phyloP scores from a whole-genome alignment of 2,888 invertebrate genomes.

The Eupithecia inturbata region DNA sequence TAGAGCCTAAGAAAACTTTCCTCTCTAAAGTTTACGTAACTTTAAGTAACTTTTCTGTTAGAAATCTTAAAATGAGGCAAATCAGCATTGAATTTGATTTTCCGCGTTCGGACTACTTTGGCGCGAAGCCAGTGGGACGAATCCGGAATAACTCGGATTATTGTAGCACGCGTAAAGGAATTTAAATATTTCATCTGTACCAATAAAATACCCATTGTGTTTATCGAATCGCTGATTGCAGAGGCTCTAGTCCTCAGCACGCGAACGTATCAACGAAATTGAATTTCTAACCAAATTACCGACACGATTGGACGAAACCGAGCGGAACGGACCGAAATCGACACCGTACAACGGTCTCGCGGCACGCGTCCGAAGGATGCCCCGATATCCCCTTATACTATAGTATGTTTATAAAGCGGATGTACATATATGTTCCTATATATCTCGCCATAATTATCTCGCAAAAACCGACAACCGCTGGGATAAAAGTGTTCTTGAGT shows the following conservation, averaged over 20 bases:
- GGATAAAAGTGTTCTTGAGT: too few species aligned
- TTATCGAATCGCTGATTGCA: slow-evolving; percentile 72
- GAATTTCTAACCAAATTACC: slow-evolving; percentile 61
- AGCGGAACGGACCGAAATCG: slow-evolving; percentile 65
- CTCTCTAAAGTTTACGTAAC: too few species aligned
- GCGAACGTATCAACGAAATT: slow-evolving; percentile 63
- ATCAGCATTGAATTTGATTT: too few species aligned
- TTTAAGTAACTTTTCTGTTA: too few species aligned
- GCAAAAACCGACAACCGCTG: too few species aligned
- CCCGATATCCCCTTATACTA: slow-evolving; percentile 28
- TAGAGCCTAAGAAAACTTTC: too few species aligned
- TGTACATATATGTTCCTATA: neutral
- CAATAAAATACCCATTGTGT: slow-evolving; percentile 53
- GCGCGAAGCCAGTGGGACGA: too few species aligned
- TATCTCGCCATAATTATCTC: too few species aligned
- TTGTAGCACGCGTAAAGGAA: slow-evolving; percentile 43
- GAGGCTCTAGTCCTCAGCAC: slow-evolving; percentile 61
- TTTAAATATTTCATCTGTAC: slow-evolving; percentile 50
- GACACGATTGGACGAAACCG: slow-evolving; percentile 63
- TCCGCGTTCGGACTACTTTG: too few species aligned
- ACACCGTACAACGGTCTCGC: slow-evolving; percentile 53
- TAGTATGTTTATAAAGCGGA: slow-evolving; percentile 24
- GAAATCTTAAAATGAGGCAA: too few species aligned
- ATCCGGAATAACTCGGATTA: too few species aligned
- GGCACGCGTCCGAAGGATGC: slow-evolving; percentile 68